Evolutionary conservation across 2,888 invertebrate species (phyloP), one percentile per base, ranked within the genome.

Genomic region (Trachelus troglodyta): DNA sequence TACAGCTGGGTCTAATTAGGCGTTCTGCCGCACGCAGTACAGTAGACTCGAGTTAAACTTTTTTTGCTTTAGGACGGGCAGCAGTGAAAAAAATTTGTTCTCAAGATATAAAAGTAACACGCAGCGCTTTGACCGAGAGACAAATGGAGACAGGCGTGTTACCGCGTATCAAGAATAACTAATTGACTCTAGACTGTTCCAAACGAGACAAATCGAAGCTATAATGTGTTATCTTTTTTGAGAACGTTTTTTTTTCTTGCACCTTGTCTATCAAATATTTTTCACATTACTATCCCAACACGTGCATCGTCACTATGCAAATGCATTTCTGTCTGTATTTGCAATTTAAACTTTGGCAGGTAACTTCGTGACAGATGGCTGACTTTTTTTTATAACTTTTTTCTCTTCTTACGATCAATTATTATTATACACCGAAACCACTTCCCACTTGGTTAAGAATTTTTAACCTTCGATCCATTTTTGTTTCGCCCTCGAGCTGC

Each of bases 1-100:
- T 77, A 34, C 77, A 77, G 77, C 77, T 77, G 77, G 68, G 69
- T 74, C 69, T 74, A 74, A 77, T 73, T 74, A 77, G 69, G 30
- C 74, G 73, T 68, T 40, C 33, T 56, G 56, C 56, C 23, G 56
- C 56, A 56, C 23, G 56, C 56, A 23, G 56, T 56, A 23, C 9
- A 9, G 56, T 56, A 56, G 23, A 23, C 15, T 23, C 23, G 56
- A 23, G 56, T 56, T 56, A 37, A 35, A 35, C 9, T 4, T 56
- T 56, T 56, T 56, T 56, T 56, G 2, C 56, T 23, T 1, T 0
- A 23, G 2, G 23, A 23, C 23, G 9, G 56, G 56, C 56, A 23
- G 56, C 56, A 56, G 23, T 56, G 56, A 56, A 15, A 56, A 56
- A 23, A 56, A 9, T 15, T 56, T 9, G 6, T 56, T 56, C 56